Conservation (phyloP, 2,797 vertebrate species). For the Enteromius trimaculatus region DNA sequence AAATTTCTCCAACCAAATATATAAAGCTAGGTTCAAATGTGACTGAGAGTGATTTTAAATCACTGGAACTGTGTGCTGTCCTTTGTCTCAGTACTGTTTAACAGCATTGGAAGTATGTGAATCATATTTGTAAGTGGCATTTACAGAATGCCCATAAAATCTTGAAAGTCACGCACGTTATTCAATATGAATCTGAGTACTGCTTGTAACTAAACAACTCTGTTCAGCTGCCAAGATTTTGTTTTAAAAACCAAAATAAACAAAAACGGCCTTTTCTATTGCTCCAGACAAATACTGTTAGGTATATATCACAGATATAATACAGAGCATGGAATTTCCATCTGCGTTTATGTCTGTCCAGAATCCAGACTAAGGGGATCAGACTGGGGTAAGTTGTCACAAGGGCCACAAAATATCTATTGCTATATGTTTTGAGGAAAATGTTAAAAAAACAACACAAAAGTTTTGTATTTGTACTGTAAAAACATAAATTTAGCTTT, state of each 20-base stretch:
- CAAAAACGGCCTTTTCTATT: background rate
- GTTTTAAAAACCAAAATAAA: background rate
- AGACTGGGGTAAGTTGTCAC: background rate
- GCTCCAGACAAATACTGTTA: background rate
- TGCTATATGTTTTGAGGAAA: background rate
- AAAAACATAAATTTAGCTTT: background rate
- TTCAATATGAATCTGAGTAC: background rate
- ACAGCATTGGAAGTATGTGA: background rate
- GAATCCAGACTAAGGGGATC: background rate
- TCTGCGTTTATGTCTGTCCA: background rate
- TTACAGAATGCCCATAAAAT: slow-evolving; percentile 18
- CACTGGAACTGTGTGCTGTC: background rate
- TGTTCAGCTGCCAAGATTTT: background rate
- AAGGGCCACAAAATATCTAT: background rate
- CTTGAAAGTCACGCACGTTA: background rate
- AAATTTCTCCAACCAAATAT: slow-evolving; percentile 20
- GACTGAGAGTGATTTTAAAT: slow-evolving; percentile 12
- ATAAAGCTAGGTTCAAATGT: slow-evolving; percentile 14
- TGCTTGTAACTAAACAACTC: background rate
- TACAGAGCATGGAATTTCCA: background rate
- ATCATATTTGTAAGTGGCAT: background rate
- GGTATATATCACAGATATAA: background rate
- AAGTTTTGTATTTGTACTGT: background rate
- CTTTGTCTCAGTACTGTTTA: background rate
- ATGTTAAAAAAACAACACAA: background rate